phyloP scores from a whole-genome alignment of 1,140 invertebrate species.

The Ruditapes philippinarum region DNA sequence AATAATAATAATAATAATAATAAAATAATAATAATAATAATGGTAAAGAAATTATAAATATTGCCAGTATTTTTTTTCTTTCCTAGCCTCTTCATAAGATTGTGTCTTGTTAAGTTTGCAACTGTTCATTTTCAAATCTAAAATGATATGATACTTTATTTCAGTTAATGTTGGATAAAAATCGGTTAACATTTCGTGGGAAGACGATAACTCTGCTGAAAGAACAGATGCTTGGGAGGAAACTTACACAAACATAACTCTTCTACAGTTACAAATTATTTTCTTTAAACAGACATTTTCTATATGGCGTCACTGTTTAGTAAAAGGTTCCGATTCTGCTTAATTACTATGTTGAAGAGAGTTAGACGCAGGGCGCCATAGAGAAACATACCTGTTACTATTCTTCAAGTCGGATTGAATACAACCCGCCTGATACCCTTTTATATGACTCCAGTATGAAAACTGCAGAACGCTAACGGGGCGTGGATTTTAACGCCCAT shows the following conservation, averaged over 20 bases:
- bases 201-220: neutral
- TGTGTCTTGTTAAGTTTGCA: too few relatives aligned
- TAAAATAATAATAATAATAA: too few relatives aligned
- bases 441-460: constrained; percentile 5
- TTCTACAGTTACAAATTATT: constrained; percentile 18
- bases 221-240: neutral
- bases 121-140: too few relatives aligned
- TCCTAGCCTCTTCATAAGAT: too few relatives aligned
- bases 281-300: constrained; percentile 28
- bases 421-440: neutral
- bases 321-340: constrained; percentile 1
- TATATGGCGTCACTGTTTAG: constrained; percentile 21
- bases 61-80: too few relatives aligned
- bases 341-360: neutral
- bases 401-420: neutral
- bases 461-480: neutral
- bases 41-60: too few relatives aligned
- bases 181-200: too few relatives aligned
- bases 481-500: constrained; percentile 28
- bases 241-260: neutral
- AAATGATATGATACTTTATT: too few relatives aligned
- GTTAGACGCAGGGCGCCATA: constrained; percentile 19
- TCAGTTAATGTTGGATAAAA: too few relatives aligned
- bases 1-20: too few relatives aligned
- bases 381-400: constrained; percentile 15